Evolutionary conservation across 1,140 invertebrate genomes (phyloP), one percentile per base, ranked within the genome.

Genomic region (Oppia nitens): DNA sequence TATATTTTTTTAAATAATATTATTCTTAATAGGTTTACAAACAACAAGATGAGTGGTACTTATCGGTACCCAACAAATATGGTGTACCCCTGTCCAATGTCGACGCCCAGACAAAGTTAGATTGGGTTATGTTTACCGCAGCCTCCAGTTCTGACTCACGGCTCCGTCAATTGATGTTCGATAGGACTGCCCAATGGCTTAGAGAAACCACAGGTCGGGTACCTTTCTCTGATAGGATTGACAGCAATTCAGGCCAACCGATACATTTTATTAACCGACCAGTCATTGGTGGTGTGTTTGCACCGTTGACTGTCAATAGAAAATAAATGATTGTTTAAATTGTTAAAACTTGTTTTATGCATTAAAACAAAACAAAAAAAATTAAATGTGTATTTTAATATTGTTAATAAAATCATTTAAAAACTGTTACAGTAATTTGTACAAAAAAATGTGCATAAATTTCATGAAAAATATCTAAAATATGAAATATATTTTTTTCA

Each of bases 271-370:
- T 6, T 9, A 40, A 40, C 17, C 6, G 32, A 40, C 32, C 32
- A 40, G 32, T 40, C 17, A 40, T 40, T 17, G 32, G 32, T 40
- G 32, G 32, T 40, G 32, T 40, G 6, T 40, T 40, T 17, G 32
- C 32, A 9, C 32, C 32, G 6, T 40, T 40, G 17, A 40, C 32
- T 40, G 17, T 40, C 32, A 40, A 40, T 9, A 40, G 0, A 58
- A 87, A 0, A 67, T 72, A 25, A 79, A 83, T 14, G 81, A 90
- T 65, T 85, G 89, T 67, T 84, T 90, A 68, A 84, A n/a, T n/a
- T n/a, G n/a, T n/a, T n/a, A n/a, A n/a, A n/a, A n/a, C n/a, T n/a
- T n/a, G n/a, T n/a, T n/a, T n/a, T n/a, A n/a, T n/a, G n/a, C n/a
- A n/a, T n/a, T n/a, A n/a, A n/a, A n/a, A n/a, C n/a, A n/a, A n/a